Percentiles rank a stretch among this genome's conserved stretches.
These are phyloP conservation scores for Oikopleura vanhoeffeni DNA, from an alignment of 23 tunicate genomes.

Conservation along the genomic window DNA sequence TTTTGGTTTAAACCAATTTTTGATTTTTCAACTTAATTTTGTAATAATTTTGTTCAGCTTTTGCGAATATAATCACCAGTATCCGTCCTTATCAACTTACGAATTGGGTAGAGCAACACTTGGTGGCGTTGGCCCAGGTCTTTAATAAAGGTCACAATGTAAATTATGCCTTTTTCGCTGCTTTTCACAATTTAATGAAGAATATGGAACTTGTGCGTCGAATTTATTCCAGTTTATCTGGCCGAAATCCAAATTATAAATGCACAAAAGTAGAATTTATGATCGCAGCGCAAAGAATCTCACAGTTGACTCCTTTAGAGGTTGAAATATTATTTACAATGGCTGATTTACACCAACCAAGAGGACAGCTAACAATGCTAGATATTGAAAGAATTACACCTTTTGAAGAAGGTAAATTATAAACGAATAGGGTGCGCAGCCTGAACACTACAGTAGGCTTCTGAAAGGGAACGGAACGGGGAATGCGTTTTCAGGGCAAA, in stretches of 20 bases:
- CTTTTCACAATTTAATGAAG: constrained; percentile 61
- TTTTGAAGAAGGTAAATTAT: constrained; percentile 65
- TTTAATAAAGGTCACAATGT: constrained; percentile 17
- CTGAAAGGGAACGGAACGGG: background rate
- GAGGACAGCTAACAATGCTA: constrained; percentile 49
- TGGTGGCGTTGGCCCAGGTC: background rate
- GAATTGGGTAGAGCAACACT: background rate
- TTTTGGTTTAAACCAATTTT: too few relatives aligned
- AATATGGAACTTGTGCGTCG: constrained; percentile 86
- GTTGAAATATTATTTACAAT: constrained; percentile 70
- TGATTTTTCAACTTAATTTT: too few relatives aligned
- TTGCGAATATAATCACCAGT: background rate
- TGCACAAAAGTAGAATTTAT: constrained; percentile 90
- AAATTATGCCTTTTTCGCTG: constrained; percentile 68
- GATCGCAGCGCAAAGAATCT: constrained; percentile 76
- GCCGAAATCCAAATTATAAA: constrained; percentile 18
- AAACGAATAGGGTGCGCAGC: constrained; percentile 66
- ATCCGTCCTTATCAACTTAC: background rate
- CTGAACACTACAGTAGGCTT: constrained; percentile 25
- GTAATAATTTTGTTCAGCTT: too few relatives aligned
- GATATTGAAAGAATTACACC: constrained; percentile 51
- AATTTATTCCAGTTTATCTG: constrained; percentile 34
- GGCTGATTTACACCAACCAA: constrained; percentile 32
- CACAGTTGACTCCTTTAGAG: constrained; percentile 78
- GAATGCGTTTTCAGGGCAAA: too few relatives aligned